Base-by-base conservation (phyloP, 2,797 vertebrate species). In the Loriculus beryllinus region DNA sequence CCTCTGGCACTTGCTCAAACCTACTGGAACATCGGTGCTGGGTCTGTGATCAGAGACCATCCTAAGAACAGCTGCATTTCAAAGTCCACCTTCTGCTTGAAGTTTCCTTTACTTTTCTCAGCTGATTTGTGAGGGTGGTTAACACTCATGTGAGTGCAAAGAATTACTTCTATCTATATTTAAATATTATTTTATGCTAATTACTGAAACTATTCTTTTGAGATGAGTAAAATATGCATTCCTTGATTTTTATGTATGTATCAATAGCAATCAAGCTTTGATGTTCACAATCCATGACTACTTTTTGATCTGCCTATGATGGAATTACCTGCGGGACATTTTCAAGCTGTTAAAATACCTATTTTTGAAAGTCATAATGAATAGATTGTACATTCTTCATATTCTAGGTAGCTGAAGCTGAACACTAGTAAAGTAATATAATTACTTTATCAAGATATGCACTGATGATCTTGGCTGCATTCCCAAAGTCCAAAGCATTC, bases 141-240 rank as follows among this genome's bases (percentile, higher is more conserved):
- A 85, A 79, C 54, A 80, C 54, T 83, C 63, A 59, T 13, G 63
- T 0, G 6, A 91, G 12, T 75, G 23, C 40, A 88, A 83, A 93
- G 25, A 65, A 79, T 91, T 91, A 49, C 26, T 14, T 71, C 94
- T 70, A 79, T 75, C 43, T 67, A 69, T 37, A 68, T 35, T 78
- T 86, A 78, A 91, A 89, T 92, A 79, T 72, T 81, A 65, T 89
- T 93, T 93, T 65, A 48, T 88, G 47, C 10, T 89, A 81, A 93
- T 83, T 89, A 40, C 9, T 75, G 49, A 79, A 74, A 39, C 9
- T 74, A 57, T 71, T 92, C 11, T 67, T 94, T 81, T 40, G 78
- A 71, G 28, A 72, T 37, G 71, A 82, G n/a, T 74, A 80, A 82
- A 85, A 84, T 33, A 52, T 21, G n/a, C 6, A 31, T 1, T 81